Evolutionary conservation across 2,797 vertebrate species (phyloP).

Genomic region (Orientallactaga sibirica): DNA sequence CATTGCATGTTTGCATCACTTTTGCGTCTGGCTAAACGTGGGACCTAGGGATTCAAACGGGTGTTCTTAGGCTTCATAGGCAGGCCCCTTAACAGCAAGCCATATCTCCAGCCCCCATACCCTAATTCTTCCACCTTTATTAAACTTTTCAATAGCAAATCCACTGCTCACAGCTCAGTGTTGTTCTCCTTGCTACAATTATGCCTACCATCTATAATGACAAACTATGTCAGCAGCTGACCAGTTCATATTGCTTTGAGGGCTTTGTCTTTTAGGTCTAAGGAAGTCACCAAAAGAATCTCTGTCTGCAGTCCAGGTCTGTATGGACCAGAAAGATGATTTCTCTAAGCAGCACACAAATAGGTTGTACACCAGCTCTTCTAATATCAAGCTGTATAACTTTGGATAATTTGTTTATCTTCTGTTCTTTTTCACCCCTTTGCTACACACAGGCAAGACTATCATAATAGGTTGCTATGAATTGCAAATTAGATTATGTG

Average conservation of each 20-base stretch:
- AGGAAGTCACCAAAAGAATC: neutral
- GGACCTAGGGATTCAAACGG: too few species aligned
- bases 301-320: neutral
- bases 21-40: too few species aligned
- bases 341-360: neutral
- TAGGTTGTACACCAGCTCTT: neutral
- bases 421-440: neutral
- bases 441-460: neutral
- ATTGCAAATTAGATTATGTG: slow-evolving; percentile 56
- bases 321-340: neutral
- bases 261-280: neutral
- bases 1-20: too few species aligned
- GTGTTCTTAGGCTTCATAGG: too few species aligned
- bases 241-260: neutral
- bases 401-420: slow-evolving; percentile 49
- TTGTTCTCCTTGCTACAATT: neutral
- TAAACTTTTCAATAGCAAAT: neutral
- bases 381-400: neutral
- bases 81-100: too few species aligned
- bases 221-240: neutral
- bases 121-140: too few species aligned
- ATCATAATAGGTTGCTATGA: neutral
- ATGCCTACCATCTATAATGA: neutral
- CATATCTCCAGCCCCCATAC: neutral
- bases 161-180: neutral